phyloP scores from a whole-genome alignment of 2,888 invertebrate species.

The Antitype chi region DNA sequence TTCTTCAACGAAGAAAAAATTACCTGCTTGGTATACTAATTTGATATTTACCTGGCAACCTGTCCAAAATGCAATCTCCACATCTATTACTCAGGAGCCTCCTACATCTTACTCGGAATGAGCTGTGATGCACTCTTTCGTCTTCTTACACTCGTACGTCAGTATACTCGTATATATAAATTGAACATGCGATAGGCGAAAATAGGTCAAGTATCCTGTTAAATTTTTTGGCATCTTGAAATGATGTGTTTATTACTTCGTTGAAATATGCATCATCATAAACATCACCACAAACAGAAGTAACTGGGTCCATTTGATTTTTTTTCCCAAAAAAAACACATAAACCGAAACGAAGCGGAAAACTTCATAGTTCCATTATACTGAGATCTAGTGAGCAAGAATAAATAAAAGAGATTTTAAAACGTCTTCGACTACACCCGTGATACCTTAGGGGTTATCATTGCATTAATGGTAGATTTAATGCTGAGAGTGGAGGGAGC shows the following conservation, averaged over 20 bases:
- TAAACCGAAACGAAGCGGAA: not conserved
- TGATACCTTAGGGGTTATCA: not conserved
- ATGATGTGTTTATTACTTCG: constrained; percentile 2
- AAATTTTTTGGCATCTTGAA: constrained; percentile 23
- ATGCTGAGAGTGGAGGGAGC: not conserved
- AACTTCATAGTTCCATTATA: not conserved
- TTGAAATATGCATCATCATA: constrained; percentile 1
- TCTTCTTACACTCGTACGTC: constrained; percentile 5
- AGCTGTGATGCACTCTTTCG: constrained; percentile 36
- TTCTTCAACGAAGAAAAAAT: constrained; percentile 1
- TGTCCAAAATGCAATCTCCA: constrained; percentile 18
- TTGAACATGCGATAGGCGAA: constrained; percentile 8
- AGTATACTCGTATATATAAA: constrained; percentile 19
- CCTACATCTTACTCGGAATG: constrained; percentile 28
- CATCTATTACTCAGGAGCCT: constrained; percentile 44
- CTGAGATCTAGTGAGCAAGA: not conserved
- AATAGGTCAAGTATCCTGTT: constrained; percentile 32
- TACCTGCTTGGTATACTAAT: not conserved
- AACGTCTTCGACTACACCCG: not conserved
- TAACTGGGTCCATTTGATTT: not conserved
- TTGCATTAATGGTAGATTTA: not conserved
- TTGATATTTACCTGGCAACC: constrained; percentile 14
- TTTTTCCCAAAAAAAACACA: too few species aligned
- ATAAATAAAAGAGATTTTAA: not conserved
- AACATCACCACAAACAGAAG: not conserved